phyloP scores from a whole-genome alignment of 2,113 vertebrate genomes.

The Cyanoramphus novaezelandiae region DNA sequence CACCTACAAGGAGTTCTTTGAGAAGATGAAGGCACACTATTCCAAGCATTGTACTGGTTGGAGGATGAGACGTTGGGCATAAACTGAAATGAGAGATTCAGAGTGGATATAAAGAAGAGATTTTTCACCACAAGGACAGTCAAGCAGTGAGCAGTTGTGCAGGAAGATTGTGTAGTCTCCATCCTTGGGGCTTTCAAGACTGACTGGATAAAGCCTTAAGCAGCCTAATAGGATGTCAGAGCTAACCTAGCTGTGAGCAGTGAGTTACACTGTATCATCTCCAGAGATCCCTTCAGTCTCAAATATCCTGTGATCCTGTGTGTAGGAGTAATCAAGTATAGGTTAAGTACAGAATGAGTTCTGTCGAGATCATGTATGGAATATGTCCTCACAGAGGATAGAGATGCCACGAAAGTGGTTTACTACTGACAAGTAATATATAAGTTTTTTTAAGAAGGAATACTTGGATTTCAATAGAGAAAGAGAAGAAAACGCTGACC shows the following conservation, averaged over 20 bases:
- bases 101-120: neutral
- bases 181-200: neutral
- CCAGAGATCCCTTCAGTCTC: neutral
- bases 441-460: neutral
- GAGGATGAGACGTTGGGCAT: neutral
- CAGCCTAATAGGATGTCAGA: neutral
- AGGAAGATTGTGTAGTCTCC: neutral
- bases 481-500: neutral
- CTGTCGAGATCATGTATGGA: neutral
- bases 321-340: neutral
- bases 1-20: neutral
- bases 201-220: neutral
- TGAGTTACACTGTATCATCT: neutral
- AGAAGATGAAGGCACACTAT: neutral
- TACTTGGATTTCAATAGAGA: neutral
- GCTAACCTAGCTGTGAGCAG: neutral
- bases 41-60: neutral
- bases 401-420: neutral
- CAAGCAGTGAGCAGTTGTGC: neutral
- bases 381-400: neutral
- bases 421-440: neutral
- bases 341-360: neutral
- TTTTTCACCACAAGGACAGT: neutral
- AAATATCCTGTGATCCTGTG: neutral
- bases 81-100: neutral